phyloP scores from a whole-genome alignment of 1,140 invertebrate species.

The Saccostrea glomerata region DNA sequence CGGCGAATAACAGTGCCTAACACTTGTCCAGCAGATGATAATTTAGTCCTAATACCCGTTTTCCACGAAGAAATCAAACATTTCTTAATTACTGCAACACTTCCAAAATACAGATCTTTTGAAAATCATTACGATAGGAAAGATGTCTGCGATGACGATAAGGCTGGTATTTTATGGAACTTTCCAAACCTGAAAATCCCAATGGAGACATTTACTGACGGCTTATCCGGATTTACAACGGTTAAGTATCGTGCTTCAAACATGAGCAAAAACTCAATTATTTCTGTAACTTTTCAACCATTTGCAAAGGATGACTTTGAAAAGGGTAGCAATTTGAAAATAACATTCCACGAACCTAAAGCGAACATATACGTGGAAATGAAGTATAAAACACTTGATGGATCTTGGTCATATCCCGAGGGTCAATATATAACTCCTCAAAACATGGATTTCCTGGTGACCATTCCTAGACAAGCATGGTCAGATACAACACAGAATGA shows the following conservation, averaged over 20 bases:
- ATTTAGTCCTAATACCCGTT: conserved; percentile 50
- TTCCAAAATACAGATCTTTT: conserved; percentile 57
- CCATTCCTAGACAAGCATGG: conserved; percentile 53
- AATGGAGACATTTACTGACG: not conserved
- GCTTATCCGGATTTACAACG: not conserved
- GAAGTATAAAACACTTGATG: not conserved
- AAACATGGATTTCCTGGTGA: conserved; percentile 38
- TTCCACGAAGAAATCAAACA: conserved; percentile 43
- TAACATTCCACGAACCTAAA: conserved; percentile 17
- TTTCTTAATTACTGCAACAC: conserved; percentile 43
- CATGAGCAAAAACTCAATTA: not conserved
- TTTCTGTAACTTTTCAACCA: conserved; percentile 5
- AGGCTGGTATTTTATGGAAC: conserved; percentile 39
- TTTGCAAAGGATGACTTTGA: conserved; percentile 21
- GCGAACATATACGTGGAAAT: conserved; percentile 32
- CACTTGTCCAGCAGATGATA: conserved; percentile 50
- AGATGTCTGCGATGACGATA: not conserved
- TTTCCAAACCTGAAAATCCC: conserved; percentile 40
- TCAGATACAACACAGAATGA: conserved; percentile 42
- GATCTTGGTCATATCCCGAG: conserved; percentile 3
- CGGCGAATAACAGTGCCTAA: conserved; percentile 8
- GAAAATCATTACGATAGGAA: conserved; percentile 49
- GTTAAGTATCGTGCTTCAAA: conserved; percentile 23
- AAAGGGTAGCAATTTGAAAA: conserved; percentile 1
- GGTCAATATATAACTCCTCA: conserved; percentile 42